Evolutionary conservation across 64 coral and sea anemone species (phyloP).

Genomic region (Astreopora myriophthalma): DNA sequence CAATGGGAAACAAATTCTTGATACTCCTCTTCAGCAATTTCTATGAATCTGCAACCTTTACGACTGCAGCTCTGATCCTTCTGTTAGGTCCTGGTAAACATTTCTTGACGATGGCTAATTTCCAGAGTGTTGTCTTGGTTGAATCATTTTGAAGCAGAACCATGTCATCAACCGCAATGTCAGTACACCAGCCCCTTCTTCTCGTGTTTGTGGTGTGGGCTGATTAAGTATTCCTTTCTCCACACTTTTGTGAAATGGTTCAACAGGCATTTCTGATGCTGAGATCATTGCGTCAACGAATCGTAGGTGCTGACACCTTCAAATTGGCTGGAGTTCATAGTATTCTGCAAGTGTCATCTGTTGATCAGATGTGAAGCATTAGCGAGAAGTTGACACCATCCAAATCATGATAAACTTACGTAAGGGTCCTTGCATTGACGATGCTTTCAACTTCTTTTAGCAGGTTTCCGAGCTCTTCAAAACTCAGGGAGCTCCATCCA

Average conservation of each 20-base stretch:
- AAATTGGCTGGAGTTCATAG: conserved; percentile 37
- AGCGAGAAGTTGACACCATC: conserved; percentile 51
- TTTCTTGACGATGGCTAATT: too few relatives aligned
- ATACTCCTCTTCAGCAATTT: conserved; percentile 22
- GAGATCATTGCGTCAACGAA: not conserved
- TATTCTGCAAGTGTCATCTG: conserved; percentile 12
- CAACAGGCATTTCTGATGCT: too few relatives aligned
- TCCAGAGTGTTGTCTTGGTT: too few relatives aligned
- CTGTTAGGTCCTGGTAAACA: too few relatives aligned
- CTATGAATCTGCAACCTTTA: not conserved
- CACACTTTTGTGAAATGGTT: too few relatives aligned
- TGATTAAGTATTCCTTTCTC: too few relatives aligned
- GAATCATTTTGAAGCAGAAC: too few relatives aligned
- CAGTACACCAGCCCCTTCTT: too few relatives aligned
- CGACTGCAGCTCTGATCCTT: conserved; percentile 30
- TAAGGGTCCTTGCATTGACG: conserved; percentile 68
- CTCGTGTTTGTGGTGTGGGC: too few relatives aligned
- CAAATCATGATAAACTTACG: conserved; percentile 64
- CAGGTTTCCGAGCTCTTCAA: conserved; percentile 44
- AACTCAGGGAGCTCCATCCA: conserved; percentile 29
- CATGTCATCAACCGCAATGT: too few relatives aligned
- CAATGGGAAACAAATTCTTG: conserved; percentile 41
- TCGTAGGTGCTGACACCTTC: conserved; percentile 67
- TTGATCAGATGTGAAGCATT: conserved; percentile 67
- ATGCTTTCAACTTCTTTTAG: conserved; percentile 64